Evolutionary conservation across 1,140 invertebrate species (phyloP).

Genomic region (Meteorus sp.): DNA sequence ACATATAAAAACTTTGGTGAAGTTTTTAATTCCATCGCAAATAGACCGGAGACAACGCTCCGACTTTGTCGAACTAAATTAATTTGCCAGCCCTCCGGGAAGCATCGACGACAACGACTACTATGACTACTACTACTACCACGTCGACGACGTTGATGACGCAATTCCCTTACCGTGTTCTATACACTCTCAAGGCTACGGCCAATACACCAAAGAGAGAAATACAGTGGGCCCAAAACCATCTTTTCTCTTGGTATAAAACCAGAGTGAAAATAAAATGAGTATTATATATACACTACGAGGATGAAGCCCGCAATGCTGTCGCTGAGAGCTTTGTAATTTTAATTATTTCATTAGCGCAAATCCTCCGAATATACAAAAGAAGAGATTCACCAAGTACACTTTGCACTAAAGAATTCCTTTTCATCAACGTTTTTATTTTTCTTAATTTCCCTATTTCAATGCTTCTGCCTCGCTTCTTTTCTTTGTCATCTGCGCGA

Average conservation of each 20-base stretch:
- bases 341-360: constrained; percentile 50
- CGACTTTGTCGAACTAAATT: constrained; percentile 20
- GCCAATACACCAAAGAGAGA: too few species aligned
- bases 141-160: neutral
- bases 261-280: constrained; percentile 6
- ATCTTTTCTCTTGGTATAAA: neutral
- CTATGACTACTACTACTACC: too few species aligned
- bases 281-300: too few species aligned
- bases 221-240: neutral
- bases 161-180: constrained; percentile 12
- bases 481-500: neutral
- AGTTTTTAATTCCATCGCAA: neutral
- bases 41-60: constrained; percentile 4
- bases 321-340: constrained; percentile 42
- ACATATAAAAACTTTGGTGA: neutral
- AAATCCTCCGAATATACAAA: constrained; percentile 37
- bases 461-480: neutral
- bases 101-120: constrained; percentile 9
- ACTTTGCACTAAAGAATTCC: constrained; percentile 18
- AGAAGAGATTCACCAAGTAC: constrained; percentile 12
- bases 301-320: constrained; percentile 13
- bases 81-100: neutral
- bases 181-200: too few species aligned
- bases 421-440: constrained; percentile 9
- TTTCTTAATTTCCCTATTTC: neutral